Evolutionary conservation across 2,113 vertebrate genomes (phyloP).

Genomic region (Pagrus major): DNA sequence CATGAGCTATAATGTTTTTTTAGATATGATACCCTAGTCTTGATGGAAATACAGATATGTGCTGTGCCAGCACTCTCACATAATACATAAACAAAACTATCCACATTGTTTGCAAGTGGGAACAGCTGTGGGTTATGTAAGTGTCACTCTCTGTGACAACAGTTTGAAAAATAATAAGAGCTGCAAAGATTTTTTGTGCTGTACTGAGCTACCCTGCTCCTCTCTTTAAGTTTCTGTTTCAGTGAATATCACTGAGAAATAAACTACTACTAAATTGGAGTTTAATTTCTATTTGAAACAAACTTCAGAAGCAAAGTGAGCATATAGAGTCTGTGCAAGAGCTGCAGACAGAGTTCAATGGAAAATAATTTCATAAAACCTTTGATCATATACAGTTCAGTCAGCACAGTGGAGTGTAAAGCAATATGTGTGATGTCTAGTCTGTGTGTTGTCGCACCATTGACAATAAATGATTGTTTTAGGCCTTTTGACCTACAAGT

Average conservation of each 20-base stretch:
- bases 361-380: too few species aligned
- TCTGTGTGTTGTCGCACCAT: background rate
- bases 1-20: slow-evolving; percentile 20
- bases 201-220: background rate
- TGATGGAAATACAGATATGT: slow-evolving; percentile 14
- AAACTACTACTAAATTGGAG: background rate
- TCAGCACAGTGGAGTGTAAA: background rate
- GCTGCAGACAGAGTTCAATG: background rate
- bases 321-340: background rate
- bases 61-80: background rate
- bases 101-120: background rate
- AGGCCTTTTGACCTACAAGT: background rate
- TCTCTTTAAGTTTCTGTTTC: background rate
- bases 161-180: background rate
- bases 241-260: background rate
- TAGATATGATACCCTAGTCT: background rate
- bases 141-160: background rate
- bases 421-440: background rate
- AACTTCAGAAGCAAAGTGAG: background rate
- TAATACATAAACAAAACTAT: background rate
- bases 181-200: background rate
- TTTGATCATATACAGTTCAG: background rate
- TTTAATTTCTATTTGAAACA: background rate
- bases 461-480: background rate
- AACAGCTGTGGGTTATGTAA: slow-evolving; percentile 14